Evolutionary conservation across 1,140 invertebrate species (phyloP).

Genomic region (Drosophila ambigua): DNA sequence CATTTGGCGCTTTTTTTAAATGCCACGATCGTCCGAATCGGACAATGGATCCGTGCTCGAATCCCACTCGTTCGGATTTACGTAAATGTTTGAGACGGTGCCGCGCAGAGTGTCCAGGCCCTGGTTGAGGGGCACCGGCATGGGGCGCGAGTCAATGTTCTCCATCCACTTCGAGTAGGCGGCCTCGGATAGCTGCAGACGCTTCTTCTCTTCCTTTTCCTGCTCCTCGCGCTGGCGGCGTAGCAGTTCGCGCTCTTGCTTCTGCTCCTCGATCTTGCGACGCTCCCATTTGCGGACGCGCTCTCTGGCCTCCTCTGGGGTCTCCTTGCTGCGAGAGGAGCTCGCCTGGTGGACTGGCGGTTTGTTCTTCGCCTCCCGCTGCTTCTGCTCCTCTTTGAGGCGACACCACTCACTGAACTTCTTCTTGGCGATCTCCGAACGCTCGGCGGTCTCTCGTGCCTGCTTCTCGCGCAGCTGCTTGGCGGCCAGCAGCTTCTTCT

Average conservation of each 20-base stretch:
- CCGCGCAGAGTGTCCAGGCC: constrained; percentile 64
- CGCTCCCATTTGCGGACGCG: constrained; percentile 57
- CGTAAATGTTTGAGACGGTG: constrained; percentile 65
- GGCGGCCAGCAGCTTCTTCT: constrained; percentile 35
- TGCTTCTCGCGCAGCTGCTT: constrained; percentile 44
- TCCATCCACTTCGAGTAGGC: constrained; percentile 73
- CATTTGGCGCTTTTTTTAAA: background rate
- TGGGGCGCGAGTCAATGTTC: constrained; percentile 49
- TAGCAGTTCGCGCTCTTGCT: constrained; percentile 41
- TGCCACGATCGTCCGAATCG: constrained; percentile 47
- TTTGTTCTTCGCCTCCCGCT: constrained; percentile 19
- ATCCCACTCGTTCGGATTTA: constrained; percentile 67
- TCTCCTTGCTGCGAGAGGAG: constrained; percentile 10
- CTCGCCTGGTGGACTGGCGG: background rate
- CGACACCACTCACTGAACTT: constrained; percentile 53
- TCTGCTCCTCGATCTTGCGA: constrained; percentile 38
- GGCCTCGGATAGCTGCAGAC: constrained; percentile 35
- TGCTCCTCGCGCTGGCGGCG: constrained; percentile 21
- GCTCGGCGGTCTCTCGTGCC: constrained; percentile 38
- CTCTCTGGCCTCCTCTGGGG: constrained; percentile 20
- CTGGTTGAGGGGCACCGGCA: constrained; percentile 73
- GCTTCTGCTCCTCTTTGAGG: constrained; percentile 35
- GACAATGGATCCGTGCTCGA: constrained; percentile 49
- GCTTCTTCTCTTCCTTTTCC: constrained; percentile 40
- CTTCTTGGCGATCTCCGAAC: constrained; percentile 48